Evolutionary conservation across 2,113 vertebrate species (phyloP).

Genomic region (Syngnathus typhle): DNA sequence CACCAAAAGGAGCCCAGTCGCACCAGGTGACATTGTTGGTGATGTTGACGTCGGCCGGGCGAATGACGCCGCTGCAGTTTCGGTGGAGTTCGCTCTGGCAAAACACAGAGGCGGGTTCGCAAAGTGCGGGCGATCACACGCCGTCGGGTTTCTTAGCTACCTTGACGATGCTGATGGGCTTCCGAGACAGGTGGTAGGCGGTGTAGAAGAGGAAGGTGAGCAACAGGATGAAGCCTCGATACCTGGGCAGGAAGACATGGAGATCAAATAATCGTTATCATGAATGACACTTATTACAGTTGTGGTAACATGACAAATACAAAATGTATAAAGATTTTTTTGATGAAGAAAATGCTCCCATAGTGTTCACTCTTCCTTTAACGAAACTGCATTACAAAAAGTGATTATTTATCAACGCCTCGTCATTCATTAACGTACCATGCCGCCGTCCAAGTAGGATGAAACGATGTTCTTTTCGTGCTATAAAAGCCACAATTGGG

Average conservation of each 20-base stretch:
- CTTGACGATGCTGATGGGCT: conserved; percentile 97
- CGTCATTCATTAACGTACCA: not conserved
- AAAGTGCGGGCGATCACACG: not conserved
- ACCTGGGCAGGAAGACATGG: conserved; percentile 67
- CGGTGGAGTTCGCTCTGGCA: conserved; percentile 85
- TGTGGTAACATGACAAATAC: not conserved
- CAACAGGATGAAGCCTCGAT: conserved; percentile 81
- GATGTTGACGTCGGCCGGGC: conserved; percentile 61
- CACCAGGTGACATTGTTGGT: conserved; percentile 85
- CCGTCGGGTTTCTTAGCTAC: conserved; percentile 52
- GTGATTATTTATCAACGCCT: not conserved
- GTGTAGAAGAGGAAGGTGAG: conserved; percentile 91
- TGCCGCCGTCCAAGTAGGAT: not conserved
- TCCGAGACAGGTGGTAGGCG: conserved; percentile 90
- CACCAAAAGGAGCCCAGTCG: conserved; percentile 90
- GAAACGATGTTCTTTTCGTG: not conserved
- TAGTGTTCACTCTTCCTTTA: not conserved
- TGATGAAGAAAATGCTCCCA: not conserved
- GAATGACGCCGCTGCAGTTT: conserved; percentile 77
- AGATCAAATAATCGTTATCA: no score
- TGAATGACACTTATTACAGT: no score
- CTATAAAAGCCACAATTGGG: not conserved
- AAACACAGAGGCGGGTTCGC: not conserved
- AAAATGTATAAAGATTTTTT: no score
- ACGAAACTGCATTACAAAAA: not conserved